These are phyloP conservation scores for Drosophila simulans DNA, from an alignment of 1,140 invertebrate genomes.

Conservation along the genomic window DNA sequence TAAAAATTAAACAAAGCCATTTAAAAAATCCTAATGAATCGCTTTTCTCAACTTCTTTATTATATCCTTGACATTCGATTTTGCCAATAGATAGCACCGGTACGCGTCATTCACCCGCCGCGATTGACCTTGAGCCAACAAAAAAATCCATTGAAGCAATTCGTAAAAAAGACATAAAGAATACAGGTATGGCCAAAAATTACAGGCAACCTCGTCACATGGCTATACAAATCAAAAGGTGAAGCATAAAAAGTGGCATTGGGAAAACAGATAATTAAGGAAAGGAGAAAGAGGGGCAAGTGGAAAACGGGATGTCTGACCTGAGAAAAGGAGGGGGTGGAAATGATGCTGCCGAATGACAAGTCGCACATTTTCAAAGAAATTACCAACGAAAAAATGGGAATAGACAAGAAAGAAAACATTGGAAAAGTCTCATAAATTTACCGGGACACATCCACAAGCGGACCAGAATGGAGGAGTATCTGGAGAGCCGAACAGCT, in stretches of 20 bases:
- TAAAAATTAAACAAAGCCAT: no score
- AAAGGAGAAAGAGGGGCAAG: constrained; percentile 42
- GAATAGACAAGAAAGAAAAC: constrained; percentile 55
- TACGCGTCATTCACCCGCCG: constrained; percentile 18
- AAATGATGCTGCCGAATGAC: constrained; percentile 70
- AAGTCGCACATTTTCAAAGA: constrained; percentile 83
- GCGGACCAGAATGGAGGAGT: constrained; percentile 39
- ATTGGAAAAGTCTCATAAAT: constrained; percentile 73
- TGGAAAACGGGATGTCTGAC: constrained; percentile 65
- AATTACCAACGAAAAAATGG: constrained; percentile 55
- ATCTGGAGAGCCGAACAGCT: constrained; percentile 51
- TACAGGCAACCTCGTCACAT: constrained; percentile 55
- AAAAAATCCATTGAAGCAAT: constrained; percentile 28
- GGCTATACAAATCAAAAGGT: constrained; percentile 78
- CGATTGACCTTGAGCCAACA: constrained; percentile 33
- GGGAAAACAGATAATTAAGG: constrained; percentile 78
- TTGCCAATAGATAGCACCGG: background rate
- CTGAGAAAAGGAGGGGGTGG: constrained; percentile 25
- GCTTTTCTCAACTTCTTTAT: background rate
- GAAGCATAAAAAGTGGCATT: constrained; percentile 81
- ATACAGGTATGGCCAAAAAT: constrained; percentile 52
- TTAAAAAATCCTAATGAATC: no score
- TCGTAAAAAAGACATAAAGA: constrained; percentile 55
- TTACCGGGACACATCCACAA: constrained; percentile 44
- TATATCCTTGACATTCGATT: background rate